Base-by-base conservation (phyloP, 2,113 vertebrate genomes). In the Pseudorasbora parva region DNA sequence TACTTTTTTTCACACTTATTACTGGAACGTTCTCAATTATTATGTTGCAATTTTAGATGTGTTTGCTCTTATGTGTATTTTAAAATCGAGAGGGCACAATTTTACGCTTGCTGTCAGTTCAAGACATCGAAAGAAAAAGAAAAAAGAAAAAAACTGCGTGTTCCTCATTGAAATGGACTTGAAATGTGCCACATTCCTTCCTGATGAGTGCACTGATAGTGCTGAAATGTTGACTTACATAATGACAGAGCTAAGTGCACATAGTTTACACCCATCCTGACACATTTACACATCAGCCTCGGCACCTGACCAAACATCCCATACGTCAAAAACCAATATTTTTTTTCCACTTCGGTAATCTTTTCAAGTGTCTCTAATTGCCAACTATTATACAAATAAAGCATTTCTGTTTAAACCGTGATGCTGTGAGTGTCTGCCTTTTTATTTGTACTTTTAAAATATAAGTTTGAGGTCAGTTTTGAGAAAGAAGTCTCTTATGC, bases 121-220 rank as follows among this genome's bases (percentile, higher is more conserved):
- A 93, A 94, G 94, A 95, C 33, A 19, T 33, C 2, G 64, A 33
- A 68, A 9, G 10, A 15, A 49, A 15, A 93, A 92, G 64, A 33
- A 68, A 9, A 2, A 15, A 49, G 5, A 93, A 92, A 94, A 93
- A 93, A 86, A 93, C 94, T 97, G 96, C 95, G 93, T 96, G 80
- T 78, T 59, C 72, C 60, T 75, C 75, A 82, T 25, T 82, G 68
- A 82, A 82, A 79, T 43, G 15, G 56, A 49, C 25, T 62, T 78
- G 73, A 81, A 84, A 84, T 49, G 64, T 86, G 59, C 75, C 72
- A 79, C 87, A 86, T 88, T 86, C 85, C 79, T 79, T 62, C 30
- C 74, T 79, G 87, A 88, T 88, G 85, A 88, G 73, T 59, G 77
- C 66, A 71, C 78, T 88, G 85, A 88, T 82, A 86, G 87, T 84